Evolutionary conservation across 2,113 vertebrate species (phyloP).

Genomic region (Nothocercus nigrocapillus): DNA sequence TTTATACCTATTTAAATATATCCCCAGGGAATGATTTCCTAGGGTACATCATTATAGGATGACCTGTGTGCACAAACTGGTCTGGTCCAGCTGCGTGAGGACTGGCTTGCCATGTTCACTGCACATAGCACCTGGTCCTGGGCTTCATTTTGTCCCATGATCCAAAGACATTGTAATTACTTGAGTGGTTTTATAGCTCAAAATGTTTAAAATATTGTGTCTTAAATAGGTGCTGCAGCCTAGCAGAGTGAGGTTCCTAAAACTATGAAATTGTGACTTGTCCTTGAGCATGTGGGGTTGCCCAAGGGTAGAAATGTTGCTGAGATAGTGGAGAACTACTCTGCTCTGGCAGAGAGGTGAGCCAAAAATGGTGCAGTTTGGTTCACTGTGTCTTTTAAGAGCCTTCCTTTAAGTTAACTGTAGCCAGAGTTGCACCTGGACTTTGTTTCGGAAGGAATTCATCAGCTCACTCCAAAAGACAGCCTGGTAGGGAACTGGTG

Average conservation of each 20-base stretch:
- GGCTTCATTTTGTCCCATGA: neutral
- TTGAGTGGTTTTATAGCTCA: neutral
- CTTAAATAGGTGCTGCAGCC: neutral
- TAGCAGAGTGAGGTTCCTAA: neutral
- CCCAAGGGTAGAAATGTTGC: neutral
- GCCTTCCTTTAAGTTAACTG: neutral
- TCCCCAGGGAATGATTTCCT: neutral
- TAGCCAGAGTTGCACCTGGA: neutral
- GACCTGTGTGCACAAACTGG: neutral
- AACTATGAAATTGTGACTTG: neutral
- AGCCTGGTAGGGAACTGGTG: neutral
- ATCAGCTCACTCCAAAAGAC: neutral
- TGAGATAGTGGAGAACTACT: neutral
- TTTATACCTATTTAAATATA: neutral
- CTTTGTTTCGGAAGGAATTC: neutral
- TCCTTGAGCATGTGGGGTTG: rapidly evolving
- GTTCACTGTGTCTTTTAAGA: neutral
- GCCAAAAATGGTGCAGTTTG: neutral
- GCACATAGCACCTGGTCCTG: neutral
- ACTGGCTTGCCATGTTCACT: neutral
- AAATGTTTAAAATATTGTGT: neutral
- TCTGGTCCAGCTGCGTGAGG: neutral
- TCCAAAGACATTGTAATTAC: neutral
- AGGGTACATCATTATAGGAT: neutral
- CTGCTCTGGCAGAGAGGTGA: neutral